A percentile compares a stretch with the other conserved stretches of the same genome.
Conservation (phyloP, 2,888 invertebrate genomes). For the Cephus rjabovi region DNA sequence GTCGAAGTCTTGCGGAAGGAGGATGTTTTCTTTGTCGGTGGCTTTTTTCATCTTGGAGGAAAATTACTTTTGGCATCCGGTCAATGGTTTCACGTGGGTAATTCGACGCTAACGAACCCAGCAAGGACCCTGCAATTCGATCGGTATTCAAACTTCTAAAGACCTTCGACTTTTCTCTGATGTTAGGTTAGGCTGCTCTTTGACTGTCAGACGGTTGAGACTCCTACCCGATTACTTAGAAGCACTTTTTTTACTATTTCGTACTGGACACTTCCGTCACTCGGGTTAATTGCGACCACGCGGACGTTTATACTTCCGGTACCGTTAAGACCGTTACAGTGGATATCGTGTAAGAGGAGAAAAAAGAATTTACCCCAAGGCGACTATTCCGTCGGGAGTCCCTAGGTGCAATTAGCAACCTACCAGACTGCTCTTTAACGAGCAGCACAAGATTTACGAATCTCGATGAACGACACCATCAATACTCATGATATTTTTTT, state of each 20-base stretch:
- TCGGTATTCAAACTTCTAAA: background rate
- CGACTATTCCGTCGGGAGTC: background rate
- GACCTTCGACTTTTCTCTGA: background rate
- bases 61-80: background rate
- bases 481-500: background rate
- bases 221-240: background rate
- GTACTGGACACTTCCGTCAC: background rate
- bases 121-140: background rate
- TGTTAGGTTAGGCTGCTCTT: background rate
- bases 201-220: background rate
- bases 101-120: background rate
- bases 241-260: background rate
- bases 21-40: slow-evolving; percentile 22
- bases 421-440: background rate
- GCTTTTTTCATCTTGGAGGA: background rate
- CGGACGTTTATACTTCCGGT: background rate
- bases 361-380: background rate
- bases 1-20: slow-evolving; percentile 12
- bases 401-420: background rate
- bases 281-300: background rate
- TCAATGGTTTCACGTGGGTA: background rate
- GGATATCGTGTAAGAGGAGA: background rate
- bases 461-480: background rate
- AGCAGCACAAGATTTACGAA: background rate
- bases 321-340: background rate